Evolutionary conservation across 2,113 vertebrate species (phyloP).

Genomic region (Triplophysa rosa): DNA sequence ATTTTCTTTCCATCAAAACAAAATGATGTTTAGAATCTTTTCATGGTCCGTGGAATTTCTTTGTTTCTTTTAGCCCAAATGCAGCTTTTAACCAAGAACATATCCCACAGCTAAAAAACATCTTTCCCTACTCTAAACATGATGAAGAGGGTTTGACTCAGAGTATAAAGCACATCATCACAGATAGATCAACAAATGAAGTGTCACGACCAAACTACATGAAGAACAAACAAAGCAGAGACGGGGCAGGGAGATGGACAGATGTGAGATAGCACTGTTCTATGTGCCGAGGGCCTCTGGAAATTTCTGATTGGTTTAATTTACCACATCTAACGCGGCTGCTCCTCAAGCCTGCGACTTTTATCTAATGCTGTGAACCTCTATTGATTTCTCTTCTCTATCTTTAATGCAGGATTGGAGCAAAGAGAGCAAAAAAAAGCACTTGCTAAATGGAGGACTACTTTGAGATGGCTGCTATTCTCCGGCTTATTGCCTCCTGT

Average conservation of each 20-base stretch:
- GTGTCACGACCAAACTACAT: slow-evolving; percentile 39
- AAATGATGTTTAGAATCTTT: slow-evolving; percentile 11
- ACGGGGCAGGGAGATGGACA: slow-evolving; percentile 75
- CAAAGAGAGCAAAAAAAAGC: slow-evolving; percentile 86
- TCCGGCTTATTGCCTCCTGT: slow-evolving; percentile 92
- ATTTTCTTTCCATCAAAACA: slow-evolving; percentile 23
- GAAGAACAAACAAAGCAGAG: slow-evolving; percentile 72
- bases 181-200: slow-evolving; percentile 40
- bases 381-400: slow-evolving; percentile 99
- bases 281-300: slow-evolving; percentile 79
- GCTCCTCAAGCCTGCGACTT: slow-evolving; percentile 80
- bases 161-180: slow-evolving; percentile 34
- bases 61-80: background rate
- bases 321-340: slow-evolving; percentile 85
- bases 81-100: slow-evolving; percentile 27
- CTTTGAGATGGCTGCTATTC: slow-evolving; percentile 90
- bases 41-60: slow-evolving; percentile 20
- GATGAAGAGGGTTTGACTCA: slow-evolving; percentile 30
- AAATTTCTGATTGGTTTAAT: slow-evolving; percentile 98
- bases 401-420: slow-evolving; percentile 94
- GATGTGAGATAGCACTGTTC: slow-evolving; percentile 83
- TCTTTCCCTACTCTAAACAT: slow-evolving; percentile 35
- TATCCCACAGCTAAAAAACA: slow-evolving; percentile 33
- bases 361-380: slow-evolving; percentile 91
- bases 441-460: slow-evolving; percentile 90